Evolutionary conservation across 2,113 vertebrate species (phyloP).

Genomic region (Irena cyanogastra): DNA sequence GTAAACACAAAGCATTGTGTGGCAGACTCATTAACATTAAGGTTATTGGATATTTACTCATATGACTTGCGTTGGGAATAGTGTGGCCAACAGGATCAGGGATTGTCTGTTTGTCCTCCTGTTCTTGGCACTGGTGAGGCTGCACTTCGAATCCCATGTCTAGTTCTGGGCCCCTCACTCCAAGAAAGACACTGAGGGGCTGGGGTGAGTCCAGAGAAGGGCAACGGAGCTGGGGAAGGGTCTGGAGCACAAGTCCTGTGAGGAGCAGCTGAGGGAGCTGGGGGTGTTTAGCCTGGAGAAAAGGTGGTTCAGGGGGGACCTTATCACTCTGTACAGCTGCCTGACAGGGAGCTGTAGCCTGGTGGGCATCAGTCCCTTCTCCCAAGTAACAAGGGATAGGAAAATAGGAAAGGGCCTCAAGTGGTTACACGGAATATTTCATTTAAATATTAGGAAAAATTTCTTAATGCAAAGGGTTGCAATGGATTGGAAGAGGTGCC

Average conservation of each 20-base stretch:
- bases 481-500: neutral
- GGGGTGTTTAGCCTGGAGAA: accelerated
- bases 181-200: neutral
- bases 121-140: neutral
- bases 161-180: neutral
- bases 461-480: neutral
- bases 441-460: neutral
- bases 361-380: neutral
- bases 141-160: accelerated
- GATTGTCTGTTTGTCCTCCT: neutral
- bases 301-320: accelerated
- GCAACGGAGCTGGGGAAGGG: accelerated
- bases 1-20: neutral
- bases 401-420: neutral
- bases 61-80: neutral
- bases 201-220: neutral
- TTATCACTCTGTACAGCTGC: neutral
- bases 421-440: neutral
- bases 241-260: neutral
- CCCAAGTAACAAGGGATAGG: neutral
- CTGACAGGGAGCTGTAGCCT: neutral
- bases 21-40: neutral
- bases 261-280: neutral
- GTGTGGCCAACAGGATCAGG: neutral
- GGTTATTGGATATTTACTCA: neutral